These are phyloP conservation scores for Homarus gammarus DNA, from an alignment of 2,888 invertebrate genomes.

Conservation along the genomic window DNA sequence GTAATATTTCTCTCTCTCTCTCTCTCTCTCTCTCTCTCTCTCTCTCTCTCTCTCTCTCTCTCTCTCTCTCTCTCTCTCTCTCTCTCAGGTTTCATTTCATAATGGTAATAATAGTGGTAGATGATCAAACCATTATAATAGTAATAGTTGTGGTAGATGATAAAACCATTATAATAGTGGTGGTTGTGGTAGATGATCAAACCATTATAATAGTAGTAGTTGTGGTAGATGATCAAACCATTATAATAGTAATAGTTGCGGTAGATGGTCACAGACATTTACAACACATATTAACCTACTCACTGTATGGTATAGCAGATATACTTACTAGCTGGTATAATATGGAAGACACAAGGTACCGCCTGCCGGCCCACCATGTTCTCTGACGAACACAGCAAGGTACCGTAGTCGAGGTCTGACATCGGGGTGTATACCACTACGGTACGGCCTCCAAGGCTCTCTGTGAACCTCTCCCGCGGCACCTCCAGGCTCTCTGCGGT, in stretches of 20 bases:
- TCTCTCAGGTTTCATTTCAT: not conserved
- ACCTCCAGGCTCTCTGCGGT: constrained; percentile 86
- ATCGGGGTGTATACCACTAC: constrained; percentile 86
- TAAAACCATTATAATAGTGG: no score
- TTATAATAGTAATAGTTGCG: not conserved
- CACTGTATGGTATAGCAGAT: no score
- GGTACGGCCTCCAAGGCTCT: constrained; percentile 83
- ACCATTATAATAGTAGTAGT: no score
- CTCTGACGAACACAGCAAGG: constrained; percentile 77
- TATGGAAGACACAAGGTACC: constrained; percentile 77
- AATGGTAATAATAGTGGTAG: no score
- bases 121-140: no score
- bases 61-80: not conserved
- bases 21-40: not conserved
- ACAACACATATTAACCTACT: not conserved
- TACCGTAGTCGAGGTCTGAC: constrained; percentile 82
- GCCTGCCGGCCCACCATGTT: constrained; percentile 77
- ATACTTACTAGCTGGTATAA: constrained; percentile 77
- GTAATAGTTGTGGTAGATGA: no score
- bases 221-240: no score
- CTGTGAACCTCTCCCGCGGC: constrained; percentile 83
- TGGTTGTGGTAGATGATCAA: no score
- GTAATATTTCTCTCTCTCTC: no score
- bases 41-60: not conserved
- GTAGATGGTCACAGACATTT: not conserved